Percentiles rank a stretch among this genome's conserved stretches.
phyloP scores from a whole-genome alignment of 2,797 vertebrate species.

The Odontamblyopus rebecca region DNA sequence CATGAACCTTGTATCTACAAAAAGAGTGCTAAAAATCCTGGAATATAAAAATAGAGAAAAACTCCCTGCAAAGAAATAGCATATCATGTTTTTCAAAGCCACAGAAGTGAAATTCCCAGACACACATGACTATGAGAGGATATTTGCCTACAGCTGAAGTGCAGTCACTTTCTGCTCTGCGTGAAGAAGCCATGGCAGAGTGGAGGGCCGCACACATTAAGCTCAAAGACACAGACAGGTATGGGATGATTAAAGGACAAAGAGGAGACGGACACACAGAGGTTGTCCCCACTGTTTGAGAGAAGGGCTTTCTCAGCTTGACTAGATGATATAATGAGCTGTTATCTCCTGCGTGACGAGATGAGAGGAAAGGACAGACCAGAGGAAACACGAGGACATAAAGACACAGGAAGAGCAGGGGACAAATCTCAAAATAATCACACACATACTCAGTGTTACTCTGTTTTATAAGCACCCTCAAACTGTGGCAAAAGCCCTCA shows the following conservation, averaged over 20 bases:
- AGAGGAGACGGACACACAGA: slow-evolving; percentile 59
- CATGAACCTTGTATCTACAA: slow-evolving; percentile 1
- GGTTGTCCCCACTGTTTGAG: slow-evolving; percentile 66
- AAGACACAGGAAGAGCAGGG: slow-evolving; percentile 31
- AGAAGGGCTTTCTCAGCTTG: slow-evolving; percentile 73
- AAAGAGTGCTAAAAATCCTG: not conserved
- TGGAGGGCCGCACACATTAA: slow-evolving; percentile 2
- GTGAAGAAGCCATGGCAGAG: not conserved
- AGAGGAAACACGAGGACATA: slow-evolving; percentile 52
- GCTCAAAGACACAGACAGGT: slow-evolving; percentile 29
- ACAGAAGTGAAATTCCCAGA: not conserved
- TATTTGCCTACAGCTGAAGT: not conserved
- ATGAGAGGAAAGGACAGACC: slow-evolving; percentile 59
- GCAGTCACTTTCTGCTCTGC: slow-evolving; percentile 14
- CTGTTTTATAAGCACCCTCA: slow-evolving; percentile 41
- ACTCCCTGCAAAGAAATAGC: not conserved
- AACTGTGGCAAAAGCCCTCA: slow-evolving; percentile 64
- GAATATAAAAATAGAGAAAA: not conserved
- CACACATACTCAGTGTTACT: slow-evolving; percentile 18
- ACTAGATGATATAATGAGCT: slow-evolving; percentile 74
- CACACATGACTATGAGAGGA: slow-evolving; percentile 12
- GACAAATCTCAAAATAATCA: slow-evolving; percentile 37
- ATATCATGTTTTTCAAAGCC: not conserved
- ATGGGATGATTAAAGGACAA: slow-evolving; percentile 72
- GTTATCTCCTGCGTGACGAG: slow-evolving; percentile 66